These are phyloP conservation scores for Etheostoma spectabile DNA, from an alignment of 2,113 vertebrate genomes.

Conservation along the genomic window DNA sequence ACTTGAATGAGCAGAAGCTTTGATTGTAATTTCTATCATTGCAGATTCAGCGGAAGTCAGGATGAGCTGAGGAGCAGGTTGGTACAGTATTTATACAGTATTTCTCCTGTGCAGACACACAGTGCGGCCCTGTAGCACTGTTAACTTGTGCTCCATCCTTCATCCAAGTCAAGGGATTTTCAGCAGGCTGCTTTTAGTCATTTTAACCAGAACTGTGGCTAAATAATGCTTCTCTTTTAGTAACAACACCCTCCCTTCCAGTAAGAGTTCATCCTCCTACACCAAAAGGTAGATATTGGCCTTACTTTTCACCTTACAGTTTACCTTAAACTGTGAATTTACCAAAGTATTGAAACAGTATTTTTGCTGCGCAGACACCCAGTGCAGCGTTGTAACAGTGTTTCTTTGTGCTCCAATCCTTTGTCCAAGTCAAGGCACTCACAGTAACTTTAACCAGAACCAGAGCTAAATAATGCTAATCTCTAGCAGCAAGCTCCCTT, in stretches of 20 bases:
- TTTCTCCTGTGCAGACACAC: background rate
- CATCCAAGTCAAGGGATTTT: background rate
- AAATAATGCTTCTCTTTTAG: constrained; percentile 1
- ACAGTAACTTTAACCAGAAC: background rate
- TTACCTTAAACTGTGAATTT: no score
- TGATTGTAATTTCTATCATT: constrained; percentile 34
- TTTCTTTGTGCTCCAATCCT: background rate
- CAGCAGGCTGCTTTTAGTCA: background rate
- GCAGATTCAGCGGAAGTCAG: constrained; percentile 73
- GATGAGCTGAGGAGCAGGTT: constrained; percentile 71
- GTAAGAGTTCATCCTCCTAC: constrained; percentile 34
- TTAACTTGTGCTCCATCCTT: background rate
- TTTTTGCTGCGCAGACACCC: background rate
- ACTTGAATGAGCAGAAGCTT: background rate
- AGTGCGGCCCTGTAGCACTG: background rate
- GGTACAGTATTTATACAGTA: constrained; percentile 12
- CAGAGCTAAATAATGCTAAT: background rate
- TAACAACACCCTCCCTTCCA: constrained; percentile 48
- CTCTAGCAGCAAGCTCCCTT: constrained; percentile 41
- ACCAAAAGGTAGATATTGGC: constrained; percentile 53
- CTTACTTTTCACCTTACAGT: no score
- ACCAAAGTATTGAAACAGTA: background rate
- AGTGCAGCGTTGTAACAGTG: background rate
- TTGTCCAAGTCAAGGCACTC: background rate
- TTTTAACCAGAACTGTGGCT: background rate